Conservation (phyloP, 1,140 invertebrate species). For the Apis florea region DNA sequence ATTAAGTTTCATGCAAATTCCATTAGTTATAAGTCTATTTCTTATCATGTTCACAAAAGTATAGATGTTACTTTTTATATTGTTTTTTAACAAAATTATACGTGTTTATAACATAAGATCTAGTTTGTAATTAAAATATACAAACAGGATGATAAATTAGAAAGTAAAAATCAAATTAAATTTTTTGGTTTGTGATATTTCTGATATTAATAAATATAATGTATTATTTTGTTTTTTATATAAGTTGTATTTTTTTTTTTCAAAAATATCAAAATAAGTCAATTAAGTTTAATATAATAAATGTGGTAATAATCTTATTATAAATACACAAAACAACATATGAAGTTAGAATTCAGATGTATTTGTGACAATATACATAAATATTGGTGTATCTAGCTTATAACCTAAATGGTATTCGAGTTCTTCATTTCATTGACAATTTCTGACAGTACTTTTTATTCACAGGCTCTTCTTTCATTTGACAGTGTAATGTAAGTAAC, state of each 20-base stretch:
- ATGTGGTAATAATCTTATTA: conserved; percentile 22
- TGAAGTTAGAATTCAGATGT: conserved; percentile 44
- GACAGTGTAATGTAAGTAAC: conserved; percentile 5
- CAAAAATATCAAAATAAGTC: conserved; percentile 21
- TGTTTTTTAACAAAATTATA: conserved; percentile 31
- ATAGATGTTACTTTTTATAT: conserved; percentile 18
- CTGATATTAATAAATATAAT: not conserved
- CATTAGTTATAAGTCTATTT: conserved; percentile 40
- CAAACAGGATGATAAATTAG: conserved; percentile 23
- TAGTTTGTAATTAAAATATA: conserved; percentile 34
- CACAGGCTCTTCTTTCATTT: conserved; percentile 32
- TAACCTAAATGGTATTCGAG: conserved; percentile 36
- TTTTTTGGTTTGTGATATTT: conserved; percentile 45
- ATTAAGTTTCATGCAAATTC: conserved; percentile 50
- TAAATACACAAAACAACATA: conserved; percentile 8
- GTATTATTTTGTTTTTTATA: conserved; percentile 31
- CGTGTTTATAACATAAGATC: not conserved
- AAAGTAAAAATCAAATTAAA: conserved; percentile 43
- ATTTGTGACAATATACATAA: conserved; percentile 51
- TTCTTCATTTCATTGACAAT: conserved; percentile 35
- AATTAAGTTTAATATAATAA: conserved; percentile 13
- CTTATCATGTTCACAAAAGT: conserved; percentile 24
- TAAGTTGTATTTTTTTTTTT: conserved; percentile 1
- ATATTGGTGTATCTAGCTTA: conserved; percentile 46
- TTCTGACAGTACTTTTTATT: conserved; percentile 18